Base-by-base conservation (phyloP, 2,113 vertebrate species). In the Barnardius zonarius region DNA sequence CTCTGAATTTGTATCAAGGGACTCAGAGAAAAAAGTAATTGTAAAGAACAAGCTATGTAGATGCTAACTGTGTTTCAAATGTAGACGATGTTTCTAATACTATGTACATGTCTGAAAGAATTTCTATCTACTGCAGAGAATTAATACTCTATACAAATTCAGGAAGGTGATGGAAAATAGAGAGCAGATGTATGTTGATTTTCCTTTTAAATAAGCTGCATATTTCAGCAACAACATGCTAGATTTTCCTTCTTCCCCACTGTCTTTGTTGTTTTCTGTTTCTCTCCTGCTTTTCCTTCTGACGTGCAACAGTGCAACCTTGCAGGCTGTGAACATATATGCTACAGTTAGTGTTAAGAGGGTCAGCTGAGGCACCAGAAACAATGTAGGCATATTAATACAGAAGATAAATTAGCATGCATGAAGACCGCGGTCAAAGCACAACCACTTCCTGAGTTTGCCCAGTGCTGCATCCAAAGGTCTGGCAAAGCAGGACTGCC, bases 311-410 rank as follows among this genome's bases (percentile, higher is more conserved):
- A 62, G 11, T 6, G 19, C 17, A 76, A 13, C 15, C 25, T 12
- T 18, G 11, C 48, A 83, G 37, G 30, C 8, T 59, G n/a, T 54
- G 37, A 83, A 44, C 17, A 31, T 11, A 48, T 8, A 62, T 41
- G 12, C 35, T 64, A 62, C 23, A 62, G 17, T 25, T 11, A 69
- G 28, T 7, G 19, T 57, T 41, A 33, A 0, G 0, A 11, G 66
- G 52, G 25, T 57, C 43, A 27, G 30, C 25, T 33, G n/a, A 52
- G 9, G 55, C 49, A 84, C 28, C 48, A 75, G 49, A 51, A 83
- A 22, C 49, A 48, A 20, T 1, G 13, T 4, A 39, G n/a, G 31
- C 44, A 54, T 0, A 0, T 15, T 28, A 90, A 74, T 4, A 46
- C 13, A 41, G 49, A 48, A 52, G 49, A n/a, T 17, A 62, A 44